phyloP scores from a whole-genome alignment of 1,140 invertebrate species.

The Drosophila santomea region DNA sequence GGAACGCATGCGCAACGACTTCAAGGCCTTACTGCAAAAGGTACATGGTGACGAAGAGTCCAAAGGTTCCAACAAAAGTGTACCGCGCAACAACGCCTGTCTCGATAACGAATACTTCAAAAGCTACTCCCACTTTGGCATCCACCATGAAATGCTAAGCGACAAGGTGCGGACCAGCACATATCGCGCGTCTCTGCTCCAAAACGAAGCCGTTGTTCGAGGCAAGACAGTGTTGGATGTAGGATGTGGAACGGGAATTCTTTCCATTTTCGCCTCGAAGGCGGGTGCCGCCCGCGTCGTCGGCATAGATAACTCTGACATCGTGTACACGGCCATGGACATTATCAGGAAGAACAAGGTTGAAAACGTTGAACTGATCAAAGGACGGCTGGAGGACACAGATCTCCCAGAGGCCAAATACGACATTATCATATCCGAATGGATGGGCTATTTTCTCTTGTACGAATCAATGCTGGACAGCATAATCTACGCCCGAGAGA shows the following conservation, averaged over 20 bases:
- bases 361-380: constrained; percentile 87
- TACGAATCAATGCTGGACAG: constrained; percentile 99
- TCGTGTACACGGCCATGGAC: constrained; percentile 92
- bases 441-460: constrained; percentile 99
- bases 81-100: constrained; percentile 73
- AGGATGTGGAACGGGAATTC: constrained; percentile 96
- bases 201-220: constrained; percentile 89
- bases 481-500: constrained; percentile 95
- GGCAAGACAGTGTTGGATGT: constrained; percentile 96
- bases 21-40: constrained; percentile 85
- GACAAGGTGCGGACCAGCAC: constrained; percentile 94
- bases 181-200: constrained; percentile 96
- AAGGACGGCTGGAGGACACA: constrained; percentile 96
- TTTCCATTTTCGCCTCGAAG: constrained; percentile 97
- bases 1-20: constrained; percentile 87
- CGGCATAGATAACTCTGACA: constrained; percentile 96
- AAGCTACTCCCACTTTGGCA: constrained; percentile 98
- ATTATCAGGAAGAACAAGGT: constrained; percentile 91
- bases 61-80: constrained; percentile 50
- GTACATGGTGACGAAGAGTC: constrained; percentile 56
- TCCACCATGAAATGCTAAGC: constrained; percentile 98
- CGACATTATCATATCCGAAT: constrained; percentile 98
- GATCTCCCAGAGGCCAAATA: constrained; percentile 92
- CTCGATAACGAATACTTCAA: constrained; percentile 94
- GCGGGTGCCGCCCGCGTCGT: constrained; percentile 96